These are phyloP conservation scores for Hormaphis cornu DNA, from an alignment of 1,140 invertebrate genomes.

Conservation along the genomic window DNA sequence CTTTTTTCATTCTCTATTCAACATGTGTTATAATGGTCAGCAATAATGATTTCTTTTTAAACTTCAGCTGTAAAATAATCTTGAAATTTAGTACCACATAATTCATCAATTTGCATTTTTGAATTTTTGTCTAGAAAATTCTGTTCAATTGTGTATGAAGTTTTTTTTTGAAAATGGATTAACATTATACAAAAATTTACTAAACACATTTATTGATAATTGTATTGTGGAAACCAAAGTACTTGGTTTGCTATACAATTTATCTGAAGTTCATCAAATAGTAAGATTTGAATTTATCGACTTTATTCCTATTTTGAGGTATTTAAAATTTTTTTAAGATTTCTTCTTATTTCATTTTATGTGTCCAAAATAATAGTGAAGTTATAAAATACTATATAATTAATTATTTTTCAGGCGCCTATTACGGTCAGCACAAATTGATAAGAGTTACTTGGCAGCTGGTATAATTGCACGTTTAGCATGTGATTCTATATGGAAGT, in stretches of 20 bases:
- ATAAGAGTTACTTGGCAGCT: conserved; percentile 74
- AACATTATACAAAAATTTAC: conserved; percentile 57
- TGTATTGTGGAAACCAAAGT: conserved; percentile 70
- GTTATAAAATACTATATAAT: not conserved
- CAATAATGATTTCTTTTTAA: too few relatives aligned
- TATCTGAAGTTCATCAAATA: conserved; percentile 62
- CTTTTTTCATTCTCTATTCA: too few relatives aligned
- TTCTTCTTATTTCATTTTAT: not conserved
- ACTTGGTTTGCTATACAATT: conserved; percentile 69
- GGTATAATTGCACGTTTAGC: conserved; percentile 70
- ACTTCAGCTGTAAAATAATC: not conserved
- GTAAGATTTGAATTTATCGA: conserved; percentile 21
- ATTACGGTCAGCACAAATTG: conserved; percentile 59
- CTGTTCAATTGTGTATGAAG: conserved; percentile 59
- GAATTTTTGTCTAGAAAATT: conserved; percentile 50
- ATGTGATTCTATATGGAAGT: conserved; percentile 48
- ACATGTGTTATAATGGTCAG: too few relatives aligned
- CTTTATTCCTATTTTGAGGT: conserved; percentile 30
- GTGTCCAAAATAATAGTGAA: not conserved
- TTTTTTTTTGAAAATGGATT: conserved; percentile 64
- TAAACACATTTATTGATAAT: conserved; percentile 55
- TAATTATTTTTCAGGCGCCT: conserved; percentile 41
- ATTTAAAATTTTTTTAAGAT: not conserved
- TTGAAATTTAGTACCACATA: conserved; percentile 1
- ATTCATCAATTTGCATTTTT: not conserved